These are phyloP conservation scores for Hypsibius dujardini DNA, from an alignment of 1,140 invertebrate species.

Conservation along the genomic window DNA sequence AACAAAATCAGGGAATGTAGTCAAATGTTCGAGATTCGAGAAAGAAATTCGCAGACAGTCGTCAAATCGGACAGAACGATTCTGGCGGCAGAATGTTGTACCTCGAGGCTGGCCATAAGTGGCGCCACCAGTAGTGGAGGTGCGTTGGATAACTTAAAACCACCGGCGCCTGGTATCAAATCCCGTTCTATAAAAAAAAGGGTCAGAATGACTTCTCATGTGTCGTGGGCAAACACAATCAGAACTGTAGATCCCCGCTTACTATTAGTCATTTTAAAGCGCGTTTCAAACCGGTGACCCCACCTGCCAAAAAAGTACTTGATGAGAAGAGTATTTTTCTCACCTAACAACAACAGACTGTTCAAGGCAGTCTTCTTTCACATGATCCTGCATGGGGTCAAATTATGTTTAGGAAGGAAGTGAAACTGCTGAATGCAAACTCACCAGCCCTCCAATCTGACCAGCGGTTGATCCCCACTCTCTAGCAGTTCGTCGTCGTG, in stretches of 20 bases:
- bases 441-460: constrained; percentile 34
- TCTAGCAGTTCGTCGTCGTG: constrained; percentile 28
- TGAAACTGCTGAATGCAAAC: constrained; percentile 28
- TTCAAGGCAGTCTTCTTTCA: neutral
- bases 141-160: constrained; percentile 41
- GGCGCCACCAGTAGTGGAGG: constrained; percentile 37
- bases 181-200: constrained; percentile 33
- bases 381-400: neutral
- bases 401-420: constrained; percentile 24
- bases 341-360: neutral
- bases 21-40: neutral
- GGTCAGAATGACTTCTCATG: neutral
- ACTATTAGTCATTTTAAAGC: constrained; percentile 39
- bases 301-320: constrained; percentile 26
- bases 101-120: constrained; percentile 38
- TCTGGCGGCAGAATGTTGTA: constrained; percentile 22
- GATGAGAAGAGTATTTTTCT: constrained; percentile 25
- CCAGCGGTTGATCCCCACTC: constrained; percentile 23
- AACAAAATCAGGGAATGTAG: constrained; percentile 1
- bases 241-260: constrained; percentile 20
- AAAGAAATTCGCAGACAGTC: too few species aligned
- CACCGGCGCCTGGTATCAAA: constrained; percentile 33
- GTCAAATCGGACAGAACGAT: too few species aligned
- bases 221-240: neutral
- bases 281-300: constrained; percentile 34